phyloP scores from a whole-genome alignment of 2,113 vertebrate species.

The Crotalus viridis region DNA sequence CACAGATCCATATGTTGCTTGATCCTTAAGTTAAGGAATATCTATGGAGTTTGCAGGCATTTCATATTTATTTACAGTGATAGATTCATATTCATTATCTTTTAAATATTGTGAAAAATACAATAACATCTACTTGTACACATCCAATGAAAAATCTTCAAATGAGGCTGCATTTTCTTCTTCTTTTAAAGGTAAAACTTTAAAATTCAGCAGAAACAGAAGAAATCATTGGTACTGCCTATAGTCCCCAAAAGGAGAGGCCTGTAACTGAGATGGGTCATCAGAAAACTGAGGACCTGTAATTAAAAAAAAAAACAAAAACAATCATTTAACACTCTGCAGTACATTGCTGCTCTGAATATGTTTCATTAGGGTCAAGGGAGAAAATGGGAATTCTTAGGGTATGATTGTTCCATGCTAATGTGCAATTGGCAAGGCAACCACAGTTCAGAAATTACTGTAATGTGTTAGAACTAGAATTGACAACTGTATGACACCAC shows the following conservation, averaged over 20 bases:
- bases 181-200: constrained; percentile 15
- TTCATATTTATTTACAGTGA: constrained; percentile 48
- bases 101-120: constrained; percentile 37
- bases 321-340: neutral
- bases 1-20: constrained; percentile 29
- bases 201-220: accelerated
- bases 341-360: neutral
- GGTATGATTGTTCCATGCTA: neutral
- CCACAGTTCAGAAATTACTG: neutral
- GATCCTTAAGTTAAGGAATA: constrained; percentile 51
- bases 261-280: constrained; percentile 79
- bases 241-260: constrained; percentile 84
- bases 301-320: neutral
- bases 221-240: constrained; percentile 85
- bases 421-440: neutral
- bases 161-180: constrained; percentile 8
- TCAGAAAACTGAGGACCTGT: constrained; percentile 86
- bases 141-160: constrained; percentile 17
- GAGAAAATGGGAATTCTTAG: neutral
- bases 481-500: neutral
- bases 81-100: constrained; percentile 60
- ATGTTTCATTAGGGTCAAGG: neutral
- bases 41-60: constrained; percentile 43
- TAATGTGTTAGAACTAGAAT: neutral
- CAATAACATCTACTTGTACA: constrained; percentile 39